A percentile compares a stretch with the other conserved stretches of the same genome.
Conservation (phyloP, 2,113 vertebrate species). For the Grammatotria lemairii region DNA sequence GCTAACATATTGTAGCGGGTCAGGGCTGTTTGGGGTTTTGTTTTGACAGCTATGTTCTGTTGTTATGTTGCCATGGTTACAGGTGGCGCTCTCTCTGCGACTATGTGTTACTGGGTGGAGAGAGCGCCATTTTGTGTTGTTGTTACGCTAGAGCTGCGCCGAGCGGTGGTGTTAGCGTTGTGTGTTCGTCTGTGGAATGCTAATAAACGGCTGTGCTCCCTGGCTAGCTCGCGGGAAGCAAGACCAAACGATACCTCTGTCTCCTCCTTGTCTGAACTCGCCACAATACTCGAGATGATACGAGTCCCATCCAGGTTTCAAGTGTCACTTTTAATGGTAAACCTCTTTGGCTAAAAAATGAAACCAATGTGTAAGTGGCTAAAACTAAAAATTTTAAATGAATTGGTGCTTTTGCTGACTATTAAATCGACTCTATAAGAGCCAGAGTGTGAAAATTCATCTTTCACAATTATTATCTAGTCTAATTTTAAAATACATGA, state of each 20-base stretch:
- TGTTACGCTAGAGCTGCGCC: background rate
- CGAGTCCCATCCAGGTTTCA: background rate
- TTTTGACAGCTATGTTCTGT: background rate
- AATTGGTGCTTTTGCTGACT: background rate
- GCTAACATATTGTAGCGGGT: background rate
- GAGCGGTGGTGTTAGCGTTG: background rate
- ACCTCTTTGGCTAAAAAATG: background rate
- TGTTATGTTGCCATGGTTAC: background rate
- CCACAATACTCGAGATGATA: background rate
- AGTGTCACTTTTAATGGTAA: background rate
- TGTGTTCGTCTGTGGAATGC: background rate
- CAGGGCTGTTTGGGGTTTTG: background rate
- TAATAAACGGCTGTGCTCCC: background rate
- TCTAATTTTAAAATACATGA: background rate
- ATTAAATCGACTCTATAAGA: background rate
- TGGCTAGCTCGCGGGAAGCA: background rate
- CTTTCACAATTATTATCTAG: background rate
- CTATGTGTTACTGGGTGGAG: background rate
- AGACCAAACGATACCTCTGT: background rate
- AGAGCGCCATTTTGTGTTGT: background rate
- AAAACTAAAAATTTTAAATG: background rate
- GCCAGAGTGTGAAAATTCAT: background rate
- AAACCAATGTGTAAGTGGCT: background rate
- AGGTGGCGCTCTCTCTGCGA: background rate
- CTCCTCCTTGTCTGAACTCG: background rate